Base-by-base conservation (phyloP, 2,113 vertebrate species). In the Bufo bufo region DNA sequence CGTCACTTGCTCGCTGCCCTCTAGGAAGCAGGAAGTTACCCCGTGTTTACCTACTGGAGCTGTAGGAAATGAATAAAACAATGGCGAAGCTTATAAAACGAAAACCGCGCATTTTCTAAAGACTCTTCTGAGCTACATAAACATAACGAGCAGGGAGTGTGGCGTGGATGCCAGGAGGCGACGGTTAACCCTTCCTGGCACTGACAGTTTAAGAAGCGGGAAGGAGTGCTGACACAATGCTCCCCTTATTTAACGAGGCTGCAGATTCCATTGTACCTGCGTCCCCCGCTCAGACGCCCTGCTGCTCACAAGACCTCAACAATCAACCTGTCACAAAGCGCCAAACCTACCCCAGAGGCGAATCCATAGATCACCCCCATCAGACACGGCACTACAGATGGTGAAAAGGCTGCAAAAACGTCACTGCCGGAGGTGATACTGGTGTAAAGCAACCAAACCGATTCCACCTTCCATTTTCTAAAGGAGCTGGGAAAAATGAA, bases 81-180 rank as follows among this genome's bases (percentile, higher is more conserved):
- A 82, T 82, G 80, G 45, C n/a, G 11, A 82, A 13, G 59, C 80
- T 65, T 49, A 82, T 82, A 82, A 82, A 82, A n/a, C 20, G 1
- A n/a, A 61, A 66, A 65, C 33, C 58, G 12, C 79, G 20, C 10
- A 58, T 19, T 47, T 61, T 63, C 58, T 82, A 63, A 47, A 0
- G 33, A 17, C 11, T 65, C 59, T 82, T 65, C 17, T 49, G 17
- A 82, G 80, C 43, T 61, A 20, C 8, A 47, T 82, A 49, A 33
- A 82, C 79, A 61, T 63, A 47, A 63, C 17, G 56, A 82, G 79
- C 33, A 63, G 79, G 79, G 78, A 23, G 79, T 82, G 79, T 50
- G 43, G 77, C 6, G 52, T 33, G 50, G n/a, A 6, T 1, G 9
- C 19, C 71, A 74, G 43, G 14, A 47, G 71, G 71, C 43, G 45